Evolutionary conservation across 2,113 vertebrate species (phyloP), one percentile per base, ranked within the genome.

Genomic region (Rhabdornis inornatus): DNA sequence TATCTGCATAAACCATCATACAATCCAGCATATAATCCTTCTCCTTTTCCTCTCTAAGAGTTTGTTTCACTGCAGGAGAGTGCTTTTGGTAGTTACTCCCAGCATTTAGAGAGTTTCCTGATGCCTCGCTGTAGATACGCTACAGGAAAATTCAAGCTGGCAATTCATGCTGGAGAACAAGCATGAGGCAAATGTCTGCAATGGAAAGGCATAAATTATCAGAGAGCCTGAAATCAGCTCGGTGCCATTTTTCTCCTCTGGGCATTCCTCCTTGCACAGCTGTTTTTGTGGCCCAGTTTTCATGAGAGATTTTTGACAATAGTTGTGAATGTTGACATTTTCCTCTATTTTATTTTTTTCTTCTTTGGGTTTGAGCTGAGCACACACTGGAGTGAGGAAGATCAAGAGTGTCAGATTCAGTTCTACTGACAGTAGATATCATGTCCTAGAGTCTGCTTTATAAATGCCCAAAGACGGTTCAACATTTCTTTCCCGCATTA

Each of bases 261-360:
- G 86, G 76, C 83, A 86, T 94, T 90, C 52, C 52, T 90, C 31
- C 81, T 59, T 59, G 52, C 76, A 47, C 68, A 81, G 76, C 80
- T 83, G 69, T 4, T 15, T 68, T 75, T 81, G 33, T 89, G 80
- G 80, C 72, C 83, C 68, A 72, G 57, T 89, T 96, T 92, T 95
- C 92, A 84, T 75, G 77, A 89, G 80, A 59, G 15, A 11, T 64
- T 93, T 95, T 87, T 94, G 80, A 95, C 87, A 76, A 76, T 39
- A 37, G 22, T 68, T 85, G 64, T 64, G 61, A 75, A 74, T 31
- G 40, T 37, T 91, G 92, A 64, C 77, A 52, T 84, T 84, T 92
- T 44, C 8, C 20, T 75, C 18, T 39, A 3, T 64, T 70, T 80
- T n/a, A 1, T 33, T 72, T 59, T 66, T 47, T 35, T 9, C 16